phyloP scores from a whole-genome alignment of 1,140 invertebrate species.

The Leptinotarsa lineolata region DNA sequence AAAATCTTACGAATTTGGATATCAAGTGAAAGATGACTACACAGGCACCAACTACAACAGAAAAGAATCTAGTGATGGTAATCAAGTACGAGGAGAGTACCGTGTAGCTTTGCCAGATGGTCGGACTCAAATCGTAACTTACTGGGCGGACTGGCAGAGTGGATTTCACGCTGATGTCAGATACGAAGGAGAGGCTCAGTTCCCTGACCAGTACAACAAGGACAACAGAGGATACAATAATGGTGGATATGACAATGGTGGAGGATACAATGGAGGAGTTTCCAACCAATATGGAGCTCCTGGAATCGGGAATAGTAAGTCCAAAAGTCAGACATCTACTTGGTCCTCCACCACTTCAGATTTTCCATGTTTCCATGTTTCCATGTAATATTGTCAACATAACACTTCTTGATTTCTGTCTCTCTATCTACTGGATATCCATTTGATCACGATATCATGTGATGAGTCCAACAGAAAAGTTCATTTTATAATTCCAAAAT shows the following conservation, averaged over 20 bases:
- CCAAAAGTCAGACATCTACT: not conserved
- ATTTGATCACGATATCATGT: not conserved
- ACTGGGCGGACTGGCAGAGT: constrained; percentile 77
- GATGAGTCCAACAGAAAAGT: no score
- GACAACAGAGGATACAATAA: constrained; percentile 24
- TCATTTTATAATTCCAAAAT: no score
- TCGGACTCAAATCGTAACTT: constrained; percentile 73
- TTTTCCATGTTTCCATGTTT: not conserved
- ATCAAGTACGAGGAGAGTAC: constrained; percentile 73
- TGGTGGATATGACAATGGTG: constrained; percentile 28
- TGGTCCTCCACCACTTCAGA: not conserved
- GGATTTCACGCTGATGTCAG: constrained; percentile 80
- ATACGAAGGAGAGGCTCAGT: constrained; percentile 73
- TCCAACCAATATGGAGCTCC: constrained; percentile 43
- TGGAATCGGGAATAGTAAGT: constrained; percentile 12
- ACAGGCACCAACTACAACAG: constrained; percentile 74
- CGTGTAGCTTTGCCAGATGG: constrained; percentile 75
- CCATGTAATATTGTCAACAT: no score
- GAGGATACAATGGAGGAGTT: constrained; percentile 28
- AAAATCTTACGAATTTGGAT: constrained; percentile 79
- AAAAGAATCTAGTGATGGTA: constrained; percentile 73
- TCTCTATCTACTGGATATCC: not conserved
- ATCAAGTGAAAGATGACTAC: constrained; percentile 75
- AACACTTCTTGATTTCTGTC: no score
- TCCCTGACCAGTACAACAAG: constrained; percentile 59